Percentiles rank a stretch among this genome's conserved stretches.
Conservation (phyloP, 1,140 invertebrate species). For the Drosophila lini region DNA sequence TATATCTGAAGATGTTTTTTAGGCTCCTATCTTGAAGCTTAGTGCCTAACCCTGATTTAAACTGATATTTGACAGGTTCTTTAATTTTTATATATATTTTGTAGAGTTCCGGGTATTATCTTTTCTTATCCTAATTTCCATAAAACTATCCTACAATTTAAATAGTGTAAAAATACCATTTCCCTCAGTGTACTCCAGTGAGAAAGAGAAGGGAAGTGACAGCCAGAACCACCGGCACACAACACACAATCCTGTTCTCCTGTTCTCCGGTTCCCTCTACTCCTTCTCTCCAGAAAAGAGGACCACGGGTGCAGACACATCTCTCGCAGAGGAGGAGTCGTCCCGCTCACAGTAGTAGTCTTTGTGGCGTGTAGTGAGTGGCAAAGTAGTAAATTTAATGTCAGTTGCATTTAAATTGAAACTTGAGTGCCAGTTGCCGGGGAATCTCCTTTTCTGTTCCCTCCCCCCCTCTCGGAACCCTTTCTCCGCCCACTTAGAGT, state of each 20-base stretch:
- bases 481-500: conserved; percentile 7
- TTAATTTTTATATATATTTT: too few species aligned
- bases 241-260: conserved; percentile 38
- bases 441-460: conserved; percentile 8
- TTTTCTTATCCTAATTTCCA: not conserved
- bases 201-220: conserved; percentile 19
- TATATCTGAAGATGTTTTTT: not conserved
- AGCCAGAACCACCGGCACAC: conserved; percentile 21
- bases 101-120: too few species aligned
- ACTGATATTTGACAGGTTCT: too few species aligned
- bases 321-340: conserved; percentile 52
- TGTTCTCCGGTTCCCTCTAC: conserved; percentile 15
- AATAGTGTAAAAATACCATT: not conserved
- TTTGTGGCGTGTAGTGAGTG: conserved; percentile 46
- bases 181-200: not conserved
- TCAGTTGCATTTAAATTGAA: conserved; percentile 83
- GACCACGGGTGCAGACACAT: conserved; percentile 22
- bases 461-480: not conserved
- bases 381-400: conserved; percentile 83
- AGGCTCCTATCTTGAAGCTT: not conserved
- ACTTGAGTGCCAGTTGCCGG: conserved; percentile 46
- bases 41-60: not conserved
- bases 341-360: conserved; percentile 49
- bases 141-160: not conserved
- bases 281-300: conserved; percentile 3